A percentile compares a stretch with the other conserved stretches of the same genome.
Conservation (phyloP, 2,113 vertebrate species). For the Dissostichus mawsoni region DNA sequence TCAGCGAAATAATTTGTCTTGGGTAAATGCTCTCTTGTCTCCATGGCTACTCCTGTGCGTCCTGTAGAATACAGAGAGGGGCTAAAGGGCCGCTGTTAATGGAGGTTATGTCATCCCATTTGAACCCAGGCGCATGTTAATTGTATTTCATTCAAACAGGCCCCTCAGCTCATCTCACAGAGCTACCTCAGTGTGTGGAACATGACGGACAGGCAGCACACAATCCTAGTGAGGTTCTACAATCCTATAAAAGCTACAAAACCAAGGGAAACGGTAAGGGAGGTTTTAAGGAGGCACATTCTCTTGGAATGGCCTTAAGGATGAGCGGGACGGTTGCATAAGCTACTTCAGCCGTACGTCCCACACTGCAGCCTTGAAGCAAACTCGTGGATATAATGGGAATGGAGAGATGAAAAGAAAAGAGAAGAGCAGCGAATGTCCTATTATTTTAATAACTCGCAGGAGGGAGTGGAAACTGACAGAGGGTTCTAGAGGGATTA, state of each 20-base stretch:
- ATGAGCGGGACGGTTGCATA: conserved; percentile 28
- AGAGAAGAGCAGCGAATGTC: conserved; percentile 7
- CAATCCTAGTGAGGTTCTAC: background rate
- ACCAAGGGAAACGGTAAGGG: background rate
- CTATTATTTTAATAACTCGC: background rate
- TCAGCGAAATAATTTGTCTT: conserved; percentile 30
- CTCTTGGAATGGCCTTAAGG: conserved; percentile 8
- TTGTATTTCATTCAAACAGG: background rate
- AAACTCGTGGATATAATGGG: background rate
- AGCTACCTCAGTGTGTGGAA: background rate
- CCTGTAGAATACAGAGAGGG: background rate
- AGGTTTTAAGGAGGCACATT: background rate
- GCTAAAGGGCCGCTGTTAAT: conserved; percentile 22
- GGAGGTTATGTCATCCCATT: conserved; percentile 34
- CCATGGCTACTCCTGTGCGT: conserved; percentile 16
- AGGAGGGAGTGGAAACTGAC: background rate
- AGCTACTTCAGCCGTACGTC: conserved; percentile 23
- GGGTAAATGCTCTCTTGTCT: conserved; percentile 28
- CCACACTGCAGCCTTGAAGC: conserved; percentile 18
- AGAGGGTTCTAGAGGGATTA: conserved; percentile 5
- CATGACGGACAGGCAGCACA: background rate
- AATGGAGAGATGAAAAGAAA: background rate
- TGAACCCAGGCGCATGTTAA: conserved; percentile 23
- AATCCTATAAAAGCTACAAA: background rate
- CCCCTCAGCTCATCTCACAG: background rate